Evolutionary conservation across 2,113 vertebrate species (phyloP).

Genomic region (Nothoprocta perdicaria): DNA sequence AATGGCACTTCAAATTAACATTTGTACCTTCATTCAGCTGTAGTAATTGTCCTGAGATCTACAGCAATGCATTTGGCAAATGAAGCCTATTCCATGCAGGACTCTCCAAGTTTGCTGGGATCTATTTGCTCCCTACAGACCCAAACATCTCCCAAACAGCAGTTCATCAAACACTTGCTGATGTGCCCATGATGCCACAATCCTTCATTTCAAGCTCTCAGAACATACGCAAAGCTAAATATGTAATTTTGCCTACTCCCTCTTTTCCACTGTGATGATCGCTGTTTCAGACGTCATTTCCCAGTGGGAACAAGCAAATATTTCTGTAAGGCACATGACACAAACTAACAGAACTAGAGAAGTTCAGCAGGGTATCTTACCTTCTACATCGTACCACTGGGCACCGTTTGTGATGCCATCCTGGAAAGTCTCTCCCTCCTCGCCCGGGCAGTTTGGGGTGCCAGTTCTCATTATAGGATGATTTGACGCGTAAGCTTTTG

Average conservation of each 20-base stretch:
- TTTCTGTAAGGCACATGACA: background rate
- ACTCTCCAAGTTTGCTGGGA: background rate
- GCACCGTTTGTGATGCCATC: conserved; percentile 96
- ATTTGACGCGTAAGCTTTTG: conserved; percentile 87
- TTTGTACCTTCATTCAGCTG: background rate
- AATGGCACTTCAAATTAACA: background rate
- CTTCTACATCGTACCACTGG: conserved; percentile 92
- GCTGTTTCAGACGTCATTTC: background rate
- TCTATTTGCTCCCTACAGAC: background rate
- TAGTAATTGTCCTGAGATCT: background rate
- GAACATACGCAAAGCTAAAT: conserved; percentile 21
- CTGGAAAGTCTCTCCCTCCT: conserved; percentile 82
- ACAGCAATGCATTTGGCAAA: background rate
- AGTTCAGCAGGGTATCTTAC: conserved; percentile 71
- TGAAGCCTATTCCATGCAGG: background rate
- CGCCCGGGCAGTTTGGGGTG: conserved; percentile 83
- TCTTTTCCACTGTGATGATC: background rate
- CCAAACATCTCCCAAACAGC: background rate
- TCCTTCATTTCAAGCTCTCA: background rate
- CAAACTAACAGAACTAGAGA: background rate
- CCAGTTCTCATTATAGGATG: conserved; percentile 94
- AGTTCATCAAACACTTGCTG: background rate
- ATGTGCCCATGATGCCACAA: background rate
- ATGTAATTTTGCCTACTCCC: background rate
- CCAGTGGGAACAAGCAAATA: background rate